Base-by-base conservation (phyloP, 2,888 invertebrate species). In the Amiota mariae region DNA sequence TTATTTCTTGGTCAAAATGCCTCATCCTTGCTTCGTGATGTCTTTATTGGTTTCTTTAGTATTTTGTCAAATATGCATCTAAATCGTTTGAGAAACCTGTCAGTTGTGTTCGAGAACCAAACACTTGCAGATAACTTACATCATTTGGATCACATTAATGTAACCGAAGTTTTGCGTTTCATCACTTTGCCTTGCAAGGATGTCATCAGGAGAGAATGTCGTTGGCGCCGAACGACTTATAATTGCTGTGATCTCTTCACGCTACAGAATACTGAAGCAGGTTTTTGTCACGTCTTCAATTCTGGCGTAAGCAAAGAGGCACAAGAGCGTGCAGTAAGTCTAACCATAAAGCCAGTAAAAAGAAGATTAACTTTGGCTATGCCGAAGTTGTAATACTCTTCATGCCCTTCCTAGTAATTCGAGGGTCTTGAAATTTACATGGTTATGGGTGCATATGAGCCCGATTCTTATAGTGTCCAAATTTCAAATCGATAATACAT, bases 211-310 rank as follows among this genome's bases (percentile, higher is more conserved):
- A 70, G 61, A 1, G 54, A 72, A 9, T 91, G 91, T 75, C 87
- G 82, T 82, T 91, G 91, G 91, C 86, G 91, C 0, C 87, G 87
- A 57, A 79, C 80, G 68, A 72, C 84, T n/a, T 80, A 88, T 20
- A 83, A 90, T 57, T 92, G 91, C 74, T 91, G 91, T 76, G 87
- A 90, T 1, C 79, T 91, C 24, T 91, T 91, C 72, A 89, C 89
- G 51, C 70, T 89, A 36, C 90, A 91, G 76, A 88, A 87, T 73
- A 91, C 90, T 1, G 91, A 91, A 74, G 81, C 88, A 73, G 91
- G 91, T 3, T 87, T 89, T 71, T 91, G 91, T 77, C 89, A 90
- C 79, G 84, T 90, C 0, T 91, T 91, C 82, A 91, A 91, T 81
- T 90, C 91, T 10, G 87, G 72, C 8, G 76, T 88, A 1, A 85